Evolutionary conservation across 2,888 invertebrate species (phyloP).

Genomic region (Mesoligia furuncula): DNA sequence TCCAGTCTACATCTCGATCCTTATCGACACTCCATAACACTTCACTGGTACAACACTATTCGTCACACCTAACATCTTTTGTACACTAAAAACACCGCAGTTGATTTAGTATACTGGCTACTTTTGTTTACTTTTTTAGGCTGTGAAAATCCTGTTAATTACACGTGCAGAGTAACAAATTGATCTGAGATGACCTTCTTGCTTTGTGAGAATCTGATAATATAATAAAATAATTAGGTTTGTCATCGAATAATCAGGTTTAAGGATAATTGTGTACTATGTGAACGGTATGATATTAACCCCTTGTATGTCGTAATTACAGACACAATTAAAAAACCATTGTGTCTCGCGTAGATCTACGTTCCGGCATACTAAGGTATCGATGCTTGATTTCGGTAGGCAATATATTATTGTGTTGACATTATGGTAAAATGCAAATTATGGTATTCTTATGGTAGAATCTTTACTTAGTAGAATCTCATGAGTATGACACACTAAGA

Average conservation of each 20-base stretch:
- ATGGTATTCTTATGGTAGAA: slow-evolving; percentile 15
- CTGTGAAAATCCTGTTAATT: slow-evolving; percentile 39
- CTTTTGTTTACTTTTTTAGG: slow-evolving; percentile 26
- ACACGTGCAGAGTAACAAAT: slow-evolving; percentile 14
- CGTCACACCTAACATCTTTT: slow-evolving; percentile 72
- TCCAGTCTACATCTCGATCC: slow-evolving; percentile 75
- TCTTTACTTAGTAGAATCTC: slow-evolving; percentile 9
- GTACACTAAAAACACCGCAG: slow-evolving; percentile 63
- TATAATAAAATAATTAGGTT: slow-evolving; percentile 25
- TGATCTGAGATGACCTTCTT: slow-evolving; percentile 20
- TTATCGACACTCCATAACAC: slow-evolving; percentile 76
- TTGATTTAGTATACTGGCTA: slow-evolving; percentile 75
- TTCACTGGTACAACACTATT: slow-evolving; percentile 75
- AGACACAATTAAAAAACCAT: no score
- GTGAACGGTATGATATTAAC: no score
- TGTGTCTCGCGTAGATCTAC: no score
- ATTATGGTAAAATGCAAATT: slow-evolving; percentile 19
- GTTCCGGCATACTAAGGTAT: no score
- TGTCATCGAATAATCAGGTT: slow-evolving; percentile 38
- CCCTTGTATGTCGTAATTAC: no score
- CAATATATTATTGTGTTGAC: slow-evolving; percentile 11
- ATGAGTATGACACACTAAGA: slow-evolving; percentile 13
- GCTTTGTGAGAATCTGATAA: not conserved
- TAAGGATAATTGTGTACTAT: slow-evolving; percentile 3
- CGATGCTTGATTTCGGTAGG: not conserved